Percentiles rank a stretch among this genome's conserved stretches.
Evolutionary conservation across 2,113 vertebrate species (phyloP).

Genomic region (Phrynosoma platyrhinos): DNA sequence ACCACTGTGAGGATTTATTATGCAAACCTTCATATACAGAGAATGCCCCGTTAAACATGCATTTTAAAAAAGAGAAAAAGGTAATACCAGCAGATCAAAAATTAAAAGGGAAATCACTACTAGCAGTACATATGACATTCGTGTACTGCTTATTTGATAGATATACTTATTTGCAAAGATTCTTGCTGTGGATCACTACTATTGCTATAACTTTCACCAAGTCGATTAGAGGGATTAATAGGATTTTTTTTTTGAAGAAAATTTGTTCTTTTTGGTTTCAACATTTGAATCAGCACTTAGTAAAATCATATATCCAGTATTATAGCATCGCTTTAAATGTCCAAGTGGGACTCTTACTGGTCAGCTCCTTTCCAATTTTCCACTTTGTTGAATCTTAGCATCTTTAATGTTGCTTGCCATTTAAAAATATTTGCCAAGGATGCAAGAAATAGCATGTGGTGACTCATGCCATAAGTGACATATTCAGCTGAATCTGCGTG

Average conservation of each 20-base stretch:
- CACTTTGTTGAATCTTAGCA: background rate
- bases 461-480: too few species aligned
- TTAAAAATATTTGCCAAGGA: too few species aligned
- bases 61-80: background rate
- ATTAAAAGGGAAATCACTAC: background rate
- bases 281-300: background rate
- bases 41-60: background rate
- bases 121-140: background rate
- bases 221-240: background rate
- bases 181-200: background rate
- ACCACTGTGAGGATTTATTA: conserved; percentile 36
- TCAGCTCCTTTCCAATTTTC: background rate
- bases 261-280: background rate
- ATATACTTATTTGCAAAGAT: background rate
- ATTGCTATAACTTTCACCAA: background rate
- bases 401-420: background rate
- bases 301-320: background rate
- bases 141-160: background rate
- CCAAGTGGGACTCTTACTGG: background rate
- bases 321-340: background rate
- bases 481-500: too few species aligned
- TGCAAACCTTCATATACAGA: conserved; percentile 18
- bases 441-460: too few species aligned
- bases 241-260: background rate
- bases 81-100: background rate